These are phyloP conservation scores for Lethocerus indicus DNA, from an alignment of 1,140 invertebrate genomes.

Conservation along the genomic window DNA sequence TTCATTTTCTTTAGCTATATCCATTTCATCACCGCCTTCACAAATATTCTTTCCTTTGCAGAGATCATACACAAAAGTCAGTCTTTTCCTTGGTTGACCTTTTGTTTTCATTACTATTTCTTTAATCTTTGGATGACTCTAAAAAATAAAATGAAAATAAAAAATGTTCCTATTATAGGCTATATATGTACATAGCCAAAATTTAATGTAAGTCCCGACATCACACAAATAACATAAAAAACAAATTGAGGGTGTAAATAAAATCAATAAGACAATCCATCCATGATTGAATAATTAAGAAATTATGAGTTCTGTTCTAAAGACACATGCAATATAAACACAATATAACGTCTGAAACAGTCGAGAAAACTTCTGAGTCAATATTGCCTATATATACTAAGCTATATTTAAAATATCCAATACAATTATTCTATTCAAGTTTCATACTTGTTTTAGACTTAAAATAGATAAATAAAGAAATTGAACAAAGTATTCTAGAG, in stretches of 20 bases:
- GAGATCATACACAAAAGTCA: slow-evolving; percentile 92
- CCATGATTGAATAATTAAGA: too few relatives aligned
- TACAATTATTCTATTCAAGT: background rate
- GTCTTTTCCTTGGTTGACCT: slow-evolving; percentile 85
- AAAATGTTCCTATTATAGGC: too few relatives aligned
- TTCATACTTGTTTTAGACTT: slow-evolving; percentile 5
- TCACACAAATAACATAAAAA: too few relatives aligned
- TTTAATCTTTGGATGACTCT: slow-evolving; percentile 91
- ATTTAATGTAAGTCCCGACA: too few relatives aligned
- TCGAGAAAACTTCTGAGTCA: too few relatives aligned
- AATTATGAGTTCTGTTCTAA: too few relatives aligned
- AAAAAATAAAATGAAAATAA: slow-evolving; percentile 21
- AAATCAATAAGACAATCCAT: too few relatives aligned
- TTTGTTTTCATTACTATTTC: slow-evolving; percentile 94
- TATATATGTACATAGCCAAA: too few relatives aligned
- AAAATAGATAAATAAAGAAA: slow-evolving; percentile 9
- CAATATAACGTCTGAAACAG: too few relatives aligned
- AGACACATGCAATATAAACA: too few relatives aligned
- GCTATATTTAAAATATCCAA: slow-evolving; percentile 10
- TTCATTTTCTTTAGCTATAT: slow-evolving; percentile 53
- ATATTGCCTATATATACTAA: too few relatives aligned
- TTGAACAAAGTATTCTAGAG: slow-evolving; percentile 6
- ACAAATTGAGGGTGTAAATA: too few relatives aligned
- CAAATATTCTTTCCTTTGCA: slow-evolving; percentile 98
- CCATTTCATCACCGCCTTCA: slow-evolving; percentile 97